Conservation (phyloP, 2,113 vertebrate genomes). For the Channa argus region DNA sequence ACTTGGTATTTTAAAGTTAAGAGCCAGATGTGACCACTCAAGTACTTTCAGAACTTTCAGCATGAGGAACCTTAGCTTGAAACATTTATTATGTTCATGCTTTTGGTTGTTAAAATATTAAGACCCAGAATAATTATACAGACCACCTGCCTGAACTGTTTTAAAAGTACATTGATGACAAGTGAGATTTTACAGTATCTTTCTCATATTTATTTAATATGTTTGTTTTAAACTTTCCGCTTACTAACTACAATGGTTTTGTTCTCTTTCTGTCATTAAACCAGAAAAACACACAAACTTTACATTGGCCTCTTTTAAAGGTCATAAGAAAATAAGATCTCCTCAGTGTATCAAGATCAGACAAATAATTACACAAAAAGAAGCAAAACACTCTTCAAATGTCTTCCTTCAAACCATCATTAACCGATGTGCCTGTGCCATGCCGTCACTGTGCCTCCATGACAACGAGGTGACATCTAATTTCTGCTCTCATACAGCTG, state of each 20-base stretch:
- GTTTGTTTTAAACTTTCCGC: too few relatives aligned
- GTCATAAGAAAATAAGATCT: background rate
- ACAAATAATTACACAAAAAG: conserved; percentile 3
- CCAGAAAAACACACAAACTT: background rate
- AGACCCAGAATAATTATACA: background rate
- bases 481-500: background rate
- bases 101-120: background rate
- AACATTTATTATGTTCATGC: background rate
- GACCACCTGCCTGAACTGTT: background rate
- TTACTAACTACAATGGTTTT: background rate
- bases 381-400: background rate
- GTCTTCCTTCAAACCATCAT: background rate
- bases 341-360: background rate
- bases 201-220: too few relatives aligned
- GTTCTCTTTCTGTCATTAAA: background rate
- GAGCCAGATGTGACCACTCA: background rate
- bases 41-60: background rate
- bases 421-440: background rate
- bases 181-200: background rate
- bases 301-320: background rate
- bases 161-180: background rate
- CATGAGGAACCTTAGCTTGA: background rate
- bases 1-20: too few relatives aligned
- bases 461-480: background rate
- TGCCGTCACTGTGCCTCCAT: background rate